Conservation (phyloP, 2,113 vertebrate genomes). For the Strix aluco region DNA sequence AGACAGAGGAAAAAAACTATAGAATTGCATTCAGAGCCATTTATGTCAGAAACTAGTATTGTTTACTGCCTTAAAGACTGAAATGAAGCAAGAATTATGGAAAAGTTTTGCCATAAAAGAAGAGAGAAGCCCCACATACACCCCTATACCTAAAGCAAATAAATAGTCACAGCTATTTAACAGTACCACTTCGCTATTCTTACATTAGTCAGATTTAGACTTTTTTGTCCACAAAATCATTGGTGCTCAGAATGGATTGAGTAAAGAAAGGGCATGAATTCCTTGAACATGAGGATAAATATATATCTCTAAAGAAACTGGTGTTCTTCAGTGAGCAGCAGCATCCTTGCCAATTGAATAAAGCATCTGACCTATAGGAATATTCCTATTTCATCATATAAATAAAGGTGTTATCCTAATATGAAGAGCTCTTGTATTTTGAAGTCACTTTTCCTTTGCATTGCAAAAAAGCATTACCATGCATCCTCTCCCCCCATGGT, state of each 20-base stretch:
- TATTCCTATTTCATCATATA: background rate
- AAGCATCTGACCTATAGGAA: background rate
- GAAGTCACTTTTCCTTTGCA: background rate
- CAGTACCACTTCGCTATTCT: background rate
- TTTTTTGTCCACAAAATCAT: background rate
- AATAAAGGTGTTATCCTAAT: background rate
- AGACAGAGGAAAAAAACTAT: background rate
- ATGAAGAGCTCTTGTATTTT: background rate
- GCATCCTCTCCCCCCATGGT: background rate
- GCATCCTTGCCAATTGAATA: background rate
- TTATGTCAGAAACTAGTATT: background rate
- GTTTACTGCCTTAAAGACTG: background rate
- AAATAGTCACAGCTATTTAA: background rate
- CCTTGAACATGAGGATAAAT: background rate
- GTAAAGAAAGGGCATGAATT: background rate
- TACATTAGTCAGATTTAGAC: background rate
- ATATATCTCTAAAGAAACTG: background rate
- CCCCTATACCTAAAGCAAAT: background rate
- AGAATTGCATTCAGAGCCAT: background rate
- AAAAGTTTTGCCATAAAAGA: background rate
- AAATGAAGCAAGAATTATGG: background rate
- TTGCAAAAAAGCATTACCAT: background rate
- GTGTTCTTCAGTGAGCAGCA: background rate
- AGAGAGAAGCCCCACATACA: background rate
- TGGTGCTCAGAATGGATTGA: fast-evolving